Evolutionary conservation across 1,140 invertebrate species (phyloP).

Genomic region (Hesperophylax magnus): DNA sequence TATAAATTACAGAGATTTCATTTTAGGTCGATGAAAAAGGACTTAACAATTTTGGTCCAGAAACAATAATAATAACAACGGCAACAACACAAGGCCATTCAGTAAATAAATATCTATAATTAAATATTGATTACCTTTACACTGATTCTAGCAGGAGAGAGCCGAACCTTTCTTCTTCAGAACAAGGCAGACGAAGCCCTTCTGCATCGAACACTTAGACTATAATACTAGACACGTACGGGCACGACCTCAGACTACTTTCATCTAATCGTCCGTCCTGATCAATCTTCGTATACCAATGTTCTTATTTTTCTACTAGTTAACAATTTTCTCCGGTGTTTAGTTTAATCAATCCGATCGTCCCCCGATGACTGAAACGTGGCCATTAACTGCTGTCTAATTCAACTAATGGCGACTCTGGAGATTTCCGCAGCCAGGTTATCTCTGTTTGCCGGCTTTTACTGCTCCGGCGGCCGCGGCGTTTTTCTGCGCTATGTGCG

Average conservation of each 20-base stretch:
- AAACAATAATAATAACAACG: background rate
- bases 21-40: background rate
- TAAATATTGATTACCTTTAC: constrained; percentile 26
- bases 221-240: constrained; percentile 33
- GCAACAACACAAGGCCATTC: constrained; percentile 18
- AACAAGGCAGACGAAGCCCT: background rate
- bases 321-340: constrained; percentile 29
- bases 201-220: constrained; percentile 1
- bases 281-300: constrained; percentile 30
- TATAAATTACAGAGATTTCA: background rate
- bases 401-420: background rate
- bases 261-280: constrained; percentile 4
- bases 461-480: constrained; percentile 67
- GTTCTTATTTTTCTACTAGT: constrained; percentile 37
- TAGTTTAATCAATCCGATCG: background rate
- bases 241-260: constrained; percentile 26
- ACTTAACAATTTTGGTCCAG: background rate
- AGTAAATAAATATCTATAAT: constrained; percentile 35
- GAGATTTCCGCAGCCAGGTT: constrained; percentile 58
- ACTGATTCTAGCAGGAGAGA: constrained; percentile 1
- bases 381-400: constrained; percentile 12
- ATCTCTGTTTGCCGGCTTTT: constrained; percentile 69
- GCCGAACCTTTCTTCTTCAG: constrained; percentile 4
- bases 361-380: background rate
- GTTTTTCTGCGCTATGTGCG: constrained; percentile 88